phyloP scores from a whole-genome alignment of 2,888 invertebrate species.

The Leucozona laternaria region DNA sequence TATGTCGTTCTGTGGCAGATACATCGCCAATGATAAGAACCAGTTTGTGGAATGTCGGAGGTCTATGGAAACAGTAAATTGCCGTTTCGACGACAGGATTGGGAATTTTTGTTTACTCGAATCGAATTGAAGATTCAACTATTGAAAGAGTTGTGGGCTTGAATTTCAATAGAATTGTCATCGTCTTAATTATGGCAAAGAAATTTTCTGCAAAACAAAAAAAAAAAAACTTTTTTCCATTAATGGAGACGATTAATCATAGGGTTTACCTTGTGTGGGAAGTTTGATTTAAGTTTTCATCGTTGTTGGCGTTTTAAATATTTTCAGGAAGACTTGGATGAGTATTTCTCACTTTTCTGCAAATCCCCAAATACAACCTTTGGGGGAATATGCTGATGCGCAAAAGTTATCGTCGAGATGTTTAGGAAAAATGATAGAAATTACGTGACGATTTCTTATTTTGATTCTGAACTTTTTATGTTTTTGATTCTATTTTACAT shows the following conservation, averaged over 20 bases:
- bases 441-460: constrained; percentile 64
- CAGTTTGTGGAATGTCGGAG: constrained; percentile 61
- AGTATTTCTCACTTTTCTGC: background rate
- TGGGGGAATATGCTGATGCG: background rate
- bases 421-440: constrained; percentile 31
- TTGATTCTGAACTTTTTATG: background rate
- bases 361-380: background rate
- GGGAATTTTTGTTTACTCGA: background rate
- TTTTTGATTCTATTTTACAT: constrained; percentile 12
- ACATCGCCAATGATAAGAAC: constrained; percentile 56
- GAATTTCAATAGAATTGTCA: background rate
- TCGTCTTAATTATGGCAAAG: background rate
- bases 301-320: no score
- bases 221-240: background rate
- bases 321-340: background rate
- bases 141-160: constrained; percentile 8
- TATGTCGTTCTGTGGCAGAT: constrained; percentile 58
- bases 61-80: constrained; percentile 59
- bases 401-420: background rate
- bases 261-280: constrained; percentile 27
- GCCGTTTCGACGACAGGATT: constrained; percentile 61
- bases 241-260: background rate
- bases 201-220: constrained; percentile 20
- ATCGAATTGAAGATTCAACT: constrained; percentile 40
- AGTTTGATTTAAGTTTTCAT: background rate